Evolutionary conservation across 2,113 vertebrate species (phyloP), one percentile per base, ranked within the genome.

Genomic region (Dipodomys merriami): DNA sequence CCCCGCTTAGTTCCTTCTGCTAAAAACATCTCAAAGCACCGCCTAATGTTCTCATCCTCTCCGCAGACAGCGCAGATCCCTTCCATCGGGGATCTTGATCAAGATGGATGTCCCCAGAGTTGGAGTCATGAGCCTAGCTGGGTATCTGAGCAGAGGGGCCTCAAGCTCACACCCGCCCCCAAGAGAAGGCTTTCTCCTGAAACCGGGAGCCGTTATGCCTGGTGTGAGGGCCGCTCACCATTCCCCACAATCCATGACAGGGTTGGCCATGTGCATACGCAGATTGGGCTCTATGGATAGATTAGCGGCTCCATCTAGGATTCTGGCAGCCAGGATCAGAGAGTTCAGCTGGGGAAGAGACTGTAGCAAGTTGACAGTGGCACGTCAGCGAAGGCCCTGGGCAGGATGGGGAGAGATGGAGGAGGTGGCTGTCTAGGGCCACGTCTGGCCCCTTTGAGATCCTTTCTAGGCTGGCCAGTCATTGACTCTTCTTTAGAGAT

Each of bases 111-210:
- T 64, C 93, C 88, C 62, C 13, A 7, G 69, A 67, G 39, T 10
- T 15, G 84, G 84, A 68, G 85, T 46, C 25, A 25, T 1, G 44
- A n/a, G 84, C 46, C 11, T 22, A 5, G 86, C 22, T 87, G 90
- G 29, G 2, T 85, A 18, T 46, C 19, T n/a, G 49, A 68, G 60
- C 30, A 87, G 53, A 57, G 53, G 53, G 53, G 15, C 53, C 15
- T 57, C 62, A 64, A 64, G 62, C 23, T 60, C 78, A 83, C 84
- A 64, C 91, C 86, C 88, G 90, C 90, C 81, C 53, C 10, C 83
- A 53, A 88, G 97, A 85, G 60, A 65, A 71, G 65, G 53, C 88
- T 93, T 35, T 72, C 65, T 96, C 93, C 95, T 96, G 86, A 89
- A 79, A 65, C 13, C 86, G 57, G 78, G 91, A 92, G 86, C 35